Evolutionary conservation across 2,888 invertebrate species (phyloP), one percentile per base, ranked within the genome.

Genomic region (Sinhomidia bicolor): DNA sequence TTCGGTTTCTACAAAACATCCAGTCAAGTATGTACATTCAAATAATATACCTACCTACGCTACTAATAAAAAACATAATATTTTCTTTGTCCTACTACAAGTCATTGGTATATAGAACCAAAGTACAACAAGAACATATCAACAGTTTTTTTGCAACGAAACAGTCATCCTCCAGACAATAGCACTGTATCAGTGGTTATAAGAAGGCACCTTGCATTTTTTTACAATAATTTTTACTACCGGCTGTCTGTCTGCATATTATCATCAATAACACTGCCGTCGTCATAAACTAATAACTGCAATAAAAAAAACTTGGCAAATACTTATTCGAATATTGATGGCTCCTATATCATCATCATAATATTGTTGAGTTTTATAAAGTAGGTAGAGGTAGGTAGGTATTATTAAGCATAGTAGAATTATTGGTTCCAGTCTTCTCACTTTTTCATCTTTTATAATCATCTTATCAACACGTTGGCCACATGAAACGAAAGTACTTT

Each of bases 181-280:
- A 29, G 23, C 7, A 23, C 17, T 23, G 9, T 10, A 36, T n/a
- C n/a, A n/a, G n/a, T n/a, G n/a, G 65, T 68, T 36, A 68, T 17
- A 36, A 32, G 80, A 80, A 54, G 74, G 60, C 84, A 84, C 84
- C 84, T 84, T 84, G 74, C 84, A 4, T 74, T 74, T 84, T 84
- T n/a, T n/a, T n/a, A n/a, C n/a, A n/a, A 57, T 60, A 57, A 17
- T 17, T 68, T 82, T 82, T 68, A 44, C 82, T 82, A 71, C 57
- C 78, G 65, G 54, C 85, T 76, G 78, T 78, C 85, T 85, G 85
- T 78, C 85, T 85, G 51, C 65, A 65, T 78, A 57, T 78, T 78
- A 84, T 85, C 85, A 85, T 85, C 76, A 76, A 26, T 57, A 20
- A n/a, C n/a, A n/a, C n/a, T n/a, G n/a, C n/a, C n/a, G n/a, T 57